phyloP scores from a whole-genome alignment of 53 echinoderm and acorn worm genomes.

The Crossaster papposus region DNA sequence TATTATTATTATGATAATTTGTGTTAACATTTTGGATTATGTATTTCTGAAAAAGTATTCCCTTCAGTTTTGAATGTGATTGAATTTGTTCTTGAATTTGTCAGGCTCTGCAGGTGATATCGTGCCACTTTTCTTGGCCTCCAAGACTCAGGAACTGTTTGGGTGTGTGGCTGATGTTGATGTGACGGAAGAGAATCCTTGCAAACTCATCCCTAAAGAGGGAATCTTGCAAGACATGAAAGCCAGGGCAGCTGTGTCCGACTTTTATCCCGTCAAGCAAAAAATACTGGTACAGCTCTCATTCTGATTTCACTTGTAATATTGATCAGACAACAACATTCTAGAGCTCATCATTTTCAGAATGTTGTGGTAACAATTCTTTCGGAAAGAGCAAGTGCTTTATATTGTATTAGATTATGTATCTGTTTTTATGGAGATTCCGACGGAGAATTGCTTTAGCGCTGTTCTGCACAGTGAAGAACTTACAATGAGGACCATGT shows the following conservation, averaged over 20 bases:
- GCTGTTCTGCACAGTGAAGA: too few species aligned
- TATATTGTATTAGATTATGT: too few species aligned
- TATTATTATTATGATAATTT: too few species aligned
- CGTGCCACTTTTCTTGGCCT: constrained; percentile 77
- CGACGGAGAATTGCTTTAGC: too few species aligned
- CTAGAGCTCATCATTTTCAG: too few species aligned
- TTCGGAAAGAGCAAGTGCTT: too few species aligned
- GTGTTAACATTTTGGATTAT: too few species aligned
- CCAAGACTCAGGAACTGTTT: constrained; percentile 92
- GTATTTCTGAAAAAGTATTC: not conserved
- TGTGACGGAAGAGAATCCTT: constrained; percentile 82
- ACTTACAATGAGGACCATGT: too few species aligned
- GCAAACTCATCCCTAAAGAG: constrained; percentile 83
- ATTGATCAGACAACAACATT: too few species aligned
- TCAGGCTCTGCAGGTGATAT: constrained; percentile 44
- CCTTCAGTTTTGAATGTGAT: not conserved
- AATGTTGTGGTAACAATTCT: too few species aligned
- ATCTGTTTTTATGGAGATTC: too few species aligned
- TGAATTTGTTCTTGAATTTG: not conserved
- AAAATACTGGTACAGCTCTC: constrained; percentile 70
- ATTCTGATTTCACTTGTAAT: too few species aligned
- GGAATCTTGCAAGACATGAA: constrained; percentile 90
- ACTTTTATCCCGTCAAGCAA: constrained; percentile 92
- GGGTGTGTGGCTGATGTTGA: constrained; percentile 80
- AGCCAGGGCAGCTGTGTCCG: constrained; percentile 92